Percentiles rank a stretch among this genome's conserved stretches.
Conservation (phyloP, 2,888 invertebrate genomes). For the Parnassius orleans region DNA sequence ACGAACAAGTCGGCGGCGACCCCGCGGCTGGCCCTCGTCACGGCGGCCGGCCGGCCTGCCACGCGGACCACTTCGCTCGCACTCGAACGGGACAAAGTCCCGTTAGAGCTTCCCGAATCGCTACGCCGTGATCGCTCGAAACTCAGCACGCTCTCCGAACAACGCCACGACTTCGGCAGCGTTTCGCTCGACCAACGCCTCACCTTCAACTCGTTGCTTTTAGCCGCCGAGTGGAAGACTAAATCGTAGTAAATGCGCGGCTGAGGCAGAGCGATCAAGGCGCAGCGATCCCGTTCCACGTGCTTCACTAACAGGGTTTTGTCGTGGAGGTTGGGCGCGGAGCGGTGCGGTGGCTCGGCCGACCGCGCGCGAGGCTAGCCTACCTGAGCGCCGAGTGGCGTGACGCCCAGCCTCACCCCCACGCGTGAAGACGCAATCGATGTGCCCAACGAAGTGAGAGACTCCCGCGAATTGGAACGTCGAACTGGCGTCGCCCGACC, state of each 20-base stretch:
- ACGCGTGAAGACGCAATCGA: slow-evolving; percentile 82
- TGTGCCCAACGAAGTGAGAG: slow-evolving; percentile 85
- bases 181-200: slow-evolving; percentile 69
- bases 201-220: slow-evolving; percentile 54
- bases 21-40: slow-evolving; percentile 78
- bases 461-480: slow-evolving; percentile 92
- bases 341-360: slow-evolving; percentile 51
- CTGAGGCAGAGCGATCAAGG: slow-evolving; percentile 69
- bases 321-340: slow-evolving; percentile 60
- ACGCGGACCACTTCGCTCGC: slow-evolving; percentile 69
- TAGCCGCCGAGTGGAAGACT: slow-evolving; percentile 50
- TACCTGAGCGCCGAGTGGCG: slow-evolving; percentile 84
- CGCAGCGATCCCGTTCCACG: slow-evolving; percentile 69
- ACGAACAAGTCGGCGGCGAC: slow-evolving; percentile 69
- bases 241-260: slow-evolving; percentile 71
- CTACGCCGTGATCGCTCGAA: slow-evolving; percentile 58
- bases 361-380: slow-evolving; percentile 81
- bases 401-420: slow-evolving; percentile 88
- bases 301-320: slow-evolving; percentile 70
- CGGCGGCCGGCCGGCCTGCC: slow-evolving; percentile 74
- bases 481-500: slow-evolving; percentile 82
- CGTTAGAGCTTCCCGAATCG: slow-evolving; percentile 43
- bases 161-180: slow-evolving; percentile 68
- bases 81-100: slow-evolving; percentile 34
- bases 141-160: slow-evolving; percentile 68